phyloP scores from a whole-genome alignment of 2,113 vertebrate genomes.

The Oriolus oriolus region DNA sequence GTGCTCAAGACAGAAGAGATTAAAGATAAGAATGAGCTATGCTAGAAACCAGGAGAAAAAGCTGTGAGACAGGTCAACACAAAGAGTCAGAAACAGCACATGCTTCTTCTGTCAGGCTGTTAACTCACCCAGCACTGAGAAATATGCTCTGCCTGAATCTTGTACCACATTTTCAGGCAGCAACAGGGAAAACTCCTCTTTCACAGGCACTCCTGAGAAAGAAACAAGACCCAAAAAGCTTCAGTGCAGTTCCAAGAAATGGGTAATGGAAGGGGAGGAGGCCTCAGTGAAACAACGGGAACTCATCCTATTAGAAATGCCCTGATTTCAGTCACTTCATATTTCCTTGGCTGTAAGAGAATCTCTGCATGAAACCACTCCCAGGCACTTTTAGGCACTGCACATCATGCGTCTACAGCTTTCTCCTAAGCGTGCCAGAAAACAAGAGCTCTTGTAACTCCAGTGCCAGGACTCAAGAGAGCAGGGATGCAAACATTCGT shows the following conservation, averaged over 20 bases:
- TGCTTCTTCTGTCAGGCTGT: neutral
- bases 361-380: neutral
- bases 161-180: constrained; percentile 61
- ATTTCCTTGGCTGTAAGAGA: neutral
- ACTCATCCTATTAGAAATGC: neutral
- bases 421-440: neutral
- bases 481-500: neutral
- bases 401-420: neutral
- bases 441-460: neutral
- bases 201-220: constrained; percentile 6
- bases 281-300: neutral
- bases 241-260: neutral
- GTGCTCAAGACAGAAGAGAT: neutral
- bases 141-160: constrained; percentile 66
- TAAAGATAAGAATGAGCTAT: neutral
- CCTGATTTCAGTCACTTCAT: neutral
- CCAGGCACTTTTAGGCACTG: neutral
- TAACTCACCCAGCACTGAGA: constrained; percentile 72
- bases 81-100: neutral
- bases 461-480: neutral
- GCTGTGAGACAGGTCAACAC: neutral
- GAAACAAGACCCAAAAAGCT: neutral
- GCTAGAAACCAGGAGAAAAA: neutral
- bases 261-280: neutral
- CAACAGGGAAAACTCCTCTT: constrained; percentile 44